A percentile compares a stretch with the other conserved stretches of the same genome.
Conservation (phyloP, 2,888 invertebrate species). For the Microctonus hyperodae region DNA sequence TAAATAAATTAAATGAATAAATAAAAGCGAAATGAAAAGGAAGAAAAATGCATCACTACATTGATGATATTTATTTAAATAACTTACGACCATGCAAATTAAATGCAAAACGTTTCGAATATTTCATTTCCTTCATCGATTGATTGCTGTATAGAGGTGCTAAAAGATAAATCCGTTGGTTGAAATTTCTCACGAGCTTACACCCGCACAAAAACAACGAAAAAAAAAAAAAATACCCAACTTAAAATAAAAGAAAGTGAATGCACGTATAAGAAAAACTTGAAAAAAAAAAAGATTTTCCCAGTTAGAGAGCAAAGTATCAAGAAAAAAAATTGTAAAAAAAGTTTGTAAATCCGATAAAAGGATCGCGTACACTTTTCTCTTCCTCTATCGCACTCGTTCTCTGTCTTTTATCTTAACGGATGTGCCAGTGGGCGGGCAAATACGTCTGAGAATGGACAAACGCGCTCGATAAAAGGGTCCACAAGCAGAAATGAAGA, state of each 20-base stretch:
- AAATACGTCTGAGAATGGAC: conserved; percentile 35
- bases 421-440: conserved; percentile 21
- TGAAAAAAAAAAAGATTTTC: conserved; percentile 18
- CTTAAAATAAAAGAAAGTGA: not conserved
- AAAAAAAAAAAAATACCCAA: not conserved
- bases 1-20: too few species aligned
- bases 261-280: too few species aligned
- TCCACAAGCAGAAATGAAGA: conserved; percentile 37
- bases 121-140: not conserved
- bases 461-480: conserved; percentile 40
- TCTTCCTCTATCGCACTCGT: conserved; percentile 15
- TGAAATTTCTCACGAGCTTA: conserved; percentile 13
- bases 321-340: conserved; percentile 21
- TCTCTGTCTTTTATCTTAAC: conserved; percentile 21
- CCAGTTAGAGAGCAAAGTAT: not conserved
- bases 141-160: conserved; percentile 14
- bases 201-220: conserved; percentile 2
- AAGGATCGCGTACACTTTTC: conserved; percentile 23
- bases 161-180: conserved; percentile 23
- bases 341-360: conserved; percentile 34
- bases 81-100: not conserved
- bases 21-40: too few species aligned
- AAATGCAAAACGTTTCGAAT: not conserved
- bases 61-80: conserved; percentile 4
- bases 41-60: not conserved